phyloP scores from a whole-genome alignment of 2,797 vertebrate genomes.

The Coregonus suidteri region DNA sequence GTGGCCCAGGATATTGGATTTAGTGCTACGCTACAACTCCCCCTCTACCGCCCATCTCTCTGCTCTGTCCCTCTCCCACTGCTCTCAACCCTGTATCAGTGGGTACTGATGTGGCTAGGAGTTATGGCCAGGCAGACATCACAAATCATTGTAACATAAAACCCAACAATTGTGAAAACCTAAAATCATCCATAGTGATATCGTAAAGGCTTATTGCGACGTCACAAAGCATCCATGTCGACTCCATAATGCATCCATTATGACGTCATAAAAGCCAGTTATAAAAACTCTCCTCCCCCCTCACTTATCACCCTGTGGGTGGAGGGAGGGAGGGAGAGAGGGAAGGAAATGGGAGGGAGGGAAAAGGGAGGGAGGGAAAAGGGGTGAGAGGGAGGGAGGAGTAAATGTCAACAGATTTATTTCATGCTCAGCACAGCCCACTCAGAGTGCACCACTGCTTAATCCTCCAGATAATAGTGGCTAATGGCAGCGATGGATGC shows the following conservation, averaged over 20 bases:
- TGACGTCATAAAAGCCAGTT: constrained; percentile 5
- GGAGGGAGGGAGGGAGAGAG: no score
- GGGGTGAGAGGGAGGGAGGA: no score
- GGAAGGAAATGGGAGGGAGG: neutral
- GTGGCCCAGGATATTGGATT: neutral
- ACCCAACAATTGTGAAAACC: neutral
- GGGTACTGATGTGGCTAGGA: neutral
- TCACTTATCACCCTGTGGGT: no score
- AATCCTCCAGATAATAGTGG: neutral
- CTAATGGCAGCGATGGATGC: neutral
- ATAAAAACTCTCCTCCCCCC: no score
- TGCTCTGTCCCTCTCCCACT: neutral
- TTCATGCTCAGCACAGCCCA: neutral
- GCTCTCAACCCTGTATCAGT: neutral
- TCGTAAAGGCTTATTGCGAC: neutral
- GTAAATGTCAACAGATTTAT: constrained; percentile 7
- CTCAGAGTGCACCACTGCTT: neutral
- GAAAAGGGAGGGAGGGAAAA: no score
- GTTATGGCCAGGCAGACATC: neutral
- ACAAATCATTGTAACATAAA: neutral
- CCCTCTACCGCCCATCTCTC: neutral
- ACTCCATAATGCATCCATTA: neutral
- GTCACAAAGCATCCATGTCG: constrained; percentile 10
- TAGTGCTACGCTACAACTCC: neutral
- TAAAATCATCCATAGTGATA: neutral